These are phyloP conservation scores for Haliclona indistincta DNA, from an alignment of 37 sponge, comb jelly and placozoan genomes.

Conservation along the genomic window DNA sequence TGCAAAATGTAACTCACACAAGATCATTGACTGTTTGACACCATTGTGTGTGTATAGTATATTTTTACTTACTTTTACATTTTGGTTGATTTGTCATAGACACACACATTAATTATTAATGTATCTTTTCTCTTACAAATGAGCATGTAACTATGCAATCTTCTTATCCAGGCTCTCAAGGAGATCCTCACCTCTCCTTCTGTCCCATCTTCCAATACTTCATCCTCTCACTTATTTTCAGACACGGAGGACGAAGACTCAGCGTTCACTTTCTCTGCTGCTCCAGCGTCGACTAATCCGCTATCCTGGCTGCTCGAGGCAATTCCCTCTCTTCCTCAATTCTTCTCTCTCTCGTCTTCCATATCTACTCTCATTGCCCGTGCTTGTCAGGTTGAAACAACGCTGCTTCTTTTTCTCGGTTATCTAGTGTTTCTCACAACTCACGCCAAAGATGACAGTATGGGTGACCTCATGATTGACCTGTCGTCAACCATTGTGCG, in stretches of 20 bases:
- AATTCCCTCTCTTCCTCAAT: constrained; percentile 45
- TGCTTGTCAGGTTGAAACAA: constrained; percentile 53
- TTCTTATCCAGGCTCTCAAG: constrained; percentile 24
- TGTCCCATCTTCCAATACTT: not conserved
- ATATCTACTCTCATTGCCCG: constrained; percentile 25
- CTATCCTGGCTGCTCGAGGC: constrained; percentile 37
- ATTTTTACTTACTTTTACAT: no score
- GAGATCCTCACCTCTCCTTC: constrained; percentile 23
- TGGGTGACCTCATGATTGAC: constrained; percentile 20
- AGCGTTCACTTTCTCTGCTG: no score
- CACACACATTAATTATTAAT: not conserved
- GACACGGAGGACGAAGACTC: constrained; percentile 36
- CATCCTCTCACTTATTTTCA: no score
- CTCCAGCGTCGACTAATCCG: not conserved
- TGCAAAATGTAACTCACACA: no score
- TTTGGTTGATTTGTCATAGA: not conserved
- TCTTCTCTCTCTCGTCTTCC: constrained; percentile 40
- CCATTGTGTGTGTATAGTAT: constrained; percentile 1
- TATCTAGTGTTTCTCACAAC: constrained; percentile 49
- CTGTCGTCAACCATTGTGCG: constrained; percentile 30
- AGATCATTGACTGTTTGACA: no score
- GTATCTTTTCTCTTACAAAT: no score
- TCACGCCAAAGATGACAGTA: constrained; percentile 33
- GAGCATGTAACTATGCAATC: no score
- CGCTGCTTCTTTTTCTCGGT: constrained; percentile 8